Percentiles rank a stretch among this genome's conserved stretches.
Conservation (phyloP, 2,888 invertebrate species). For the Tridacna gigas region DNA sequence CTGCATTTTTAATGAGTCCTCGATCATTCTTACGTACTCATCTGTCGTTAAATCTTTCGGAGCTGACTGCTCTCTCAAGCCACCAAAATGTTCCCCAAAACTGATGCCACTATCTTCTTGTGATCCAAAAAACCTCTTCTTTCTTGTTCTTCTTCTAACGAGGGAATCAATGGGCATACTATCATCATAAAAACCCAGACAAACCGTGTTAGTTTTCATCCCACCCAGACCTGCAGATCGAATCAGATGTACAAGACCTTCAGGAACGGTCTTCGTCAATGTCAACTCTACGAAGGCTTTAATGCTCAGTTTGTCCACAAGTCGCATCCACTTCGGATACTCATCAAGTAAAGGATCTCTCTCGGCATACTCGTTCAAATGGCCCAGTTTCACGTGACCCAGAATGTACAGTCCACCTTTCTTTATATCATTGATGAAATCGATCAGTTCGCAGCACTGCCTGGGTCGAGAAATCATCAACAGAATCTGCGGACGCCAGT, state of each 20-base stretch:
- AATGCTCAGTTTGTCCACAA: conserved; percentile 97
- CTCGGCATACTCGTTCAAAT: conserved; percentile 85
- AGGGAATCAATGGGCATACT: conserved; percentile 88
- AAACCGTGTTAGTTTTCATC: conserved; percentile 98
- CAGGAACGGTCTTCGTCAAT: conserved; percentile 92
- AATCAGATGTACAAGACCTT: conserved; percentile 96
- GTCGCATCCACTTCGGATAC: conserved; percentile 94
- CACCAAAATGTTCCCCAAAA: conserved; percentile 70
- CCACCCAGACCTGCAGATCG: conserved; percentile 97
- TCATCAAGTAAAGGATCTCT: conserved; percentile 91
- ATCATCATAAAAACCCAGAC: conserved; percentile 96
- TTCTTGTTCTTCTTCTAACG: conserved; percentile 55
- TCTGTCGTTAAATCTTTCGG: conserved; percentile 77
- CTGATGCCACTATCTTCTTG: conserved; percentile 64
- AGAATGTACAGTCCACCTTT: conserved; percentile 94
- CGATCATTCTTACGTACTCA: conserved; percentile 93
- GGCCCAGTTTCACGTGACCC: conserved; percentile 91
- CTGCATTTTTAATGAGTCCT: conserved; percentile 95
- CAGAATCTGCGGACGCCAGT: conserved; percentile 99
- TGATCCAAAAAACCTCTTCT: conserved; percentile 68
- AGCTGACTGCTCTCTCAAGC: conserved; percentile 63
- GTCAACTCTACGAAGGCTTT: conserved; percentile 97
- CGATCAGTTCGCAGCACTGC: conserved; percentile 95
- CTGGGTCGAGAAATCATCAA: conserved; percentile 96
- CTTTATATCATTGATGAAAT: conserved; percentile 99